Conservation (phyloP, 2,113 vertebrate species). For the Leptosomus discolor region DNA sequence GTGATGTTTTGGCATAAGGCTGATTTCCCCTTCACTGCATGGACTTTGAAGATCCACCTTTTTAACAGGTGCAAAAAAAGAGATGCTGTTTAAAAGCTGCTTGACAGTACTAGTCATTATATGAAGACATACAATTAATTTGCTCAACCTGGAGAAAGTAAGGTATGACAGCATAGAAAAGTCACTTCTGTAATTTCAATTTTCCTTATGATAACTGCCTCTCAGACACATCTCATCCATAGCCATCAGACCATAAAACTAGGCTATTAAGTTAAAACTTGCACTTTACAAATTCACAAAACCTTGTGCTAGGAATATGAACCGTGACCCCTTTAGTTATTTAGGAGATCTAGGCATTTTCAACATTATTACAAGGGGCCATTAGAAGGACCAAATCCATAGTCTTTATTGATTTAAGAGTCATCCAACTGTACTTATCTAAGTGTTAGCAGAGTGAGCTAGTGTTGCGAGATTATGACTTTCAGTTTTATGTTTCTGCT, state of each 20-base stretch:
- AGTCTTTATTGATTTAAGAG: constrained; percentile 18
- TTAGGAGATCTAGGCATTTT: constrained; percentile 12
- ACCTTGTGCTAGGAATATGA: constrained; percentile 20
- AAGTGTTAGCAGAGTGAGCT: not conserved
- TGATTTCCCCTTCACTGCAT: not conserved
- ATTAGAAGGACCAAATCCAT: not conserved
- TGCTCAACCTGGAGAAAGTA: constrained; percentile 5
- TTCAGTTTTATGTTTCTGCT: not conserved
- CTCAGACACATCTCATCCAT: not conserved
- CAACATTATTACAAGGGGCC: constrained; percentile 6
- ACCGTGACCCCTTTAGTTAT: not conserved
- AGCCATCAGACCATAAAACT: constrained; percentile 24
- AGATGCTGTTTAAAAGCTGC: not conserved
- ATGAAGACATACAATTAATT: not conserved
- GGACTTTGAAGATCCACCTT: not conserved
- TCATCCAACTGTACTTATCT: not conserved
- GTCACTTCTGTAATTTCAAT: constrained; percentile 1
- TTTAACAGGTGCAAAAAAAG: not conserved
- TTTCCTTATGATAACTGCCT: constrained; percentile 15
- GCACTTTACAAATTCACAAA: constrained; percentile 35
- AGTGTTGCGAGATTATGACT: not conserved
- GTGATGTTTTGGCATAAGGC: not conserved
- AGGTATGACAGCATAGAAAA: not conserved
- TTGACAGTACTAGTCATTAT: not conserved
- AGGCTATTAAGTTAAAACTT: constrained; percentile 28